phyloP scores from a whole-genome alignment of 64 coral and sea anemone species.

The Trachythela sp. region DNA sequence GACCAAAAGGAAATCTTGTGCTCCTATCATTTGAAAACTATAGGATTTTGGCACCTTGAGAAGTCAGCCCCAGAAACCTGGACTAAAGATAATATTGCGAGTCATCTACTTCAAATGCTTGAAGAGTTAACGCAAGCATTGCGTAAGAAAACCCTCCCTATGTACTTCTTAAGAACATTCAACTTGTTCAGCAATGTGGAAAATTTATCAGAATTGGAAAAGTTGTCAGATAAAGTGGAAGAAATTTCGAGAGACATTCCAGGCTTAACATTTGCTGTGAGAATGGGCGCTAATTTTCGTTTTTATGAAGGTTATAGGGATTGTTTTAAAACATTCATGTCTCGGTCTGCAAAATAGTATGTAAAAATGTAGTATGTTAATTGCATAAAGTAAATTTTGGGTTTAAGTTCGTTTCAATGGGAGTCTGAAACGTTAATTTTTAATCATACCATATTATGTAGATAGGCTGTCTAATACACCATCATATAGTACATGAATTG shows the following conservation, averaged over 20 bases:
- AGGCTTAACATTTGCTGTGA: background rate
- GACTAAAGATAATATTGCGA: constrained; percentile 24
- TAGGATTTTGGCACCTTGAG: constrained; percentile 48
- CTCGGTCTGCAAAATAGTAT: too few species aligned
- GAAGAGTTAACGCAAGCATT: constrained; percentile 51
- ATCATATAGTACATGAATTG: too few species aligned
- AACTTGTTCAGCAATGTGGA: background rate
- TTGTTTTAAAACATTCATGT: background rate
- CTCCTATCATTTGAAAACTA: constrained; percentile 57
- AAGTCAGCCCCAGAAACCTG: constrained; percentile 16
- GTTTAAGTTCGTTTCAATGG: too few species aligned
- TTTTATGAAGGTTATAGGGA: background rate
- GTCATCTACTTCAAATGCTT: constrained; percentile 24
- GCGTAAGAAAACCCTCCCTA: background rate
- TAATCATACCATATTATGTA: too few species aligned
- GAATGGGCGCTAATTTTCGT: background rate
- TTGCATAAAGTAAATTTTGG: too few species aligned
- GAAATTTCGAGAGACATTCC: background rate
- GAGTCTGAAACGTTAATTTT: too few species aligned
- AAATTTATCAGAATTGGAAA: background rate
- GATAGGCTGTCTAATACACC: too few species aligned
- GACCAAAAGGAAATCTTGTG: constrained; percentile 9
- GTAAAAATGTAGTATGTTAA: too few species aligned
- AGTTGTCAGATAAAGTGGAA: background rate
- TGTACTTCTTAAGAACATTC: background rate